phyloP scores from a whole-genome alignment of 2,797 vertebrate species.

The Oreonectes daqikongensis region DNA sequence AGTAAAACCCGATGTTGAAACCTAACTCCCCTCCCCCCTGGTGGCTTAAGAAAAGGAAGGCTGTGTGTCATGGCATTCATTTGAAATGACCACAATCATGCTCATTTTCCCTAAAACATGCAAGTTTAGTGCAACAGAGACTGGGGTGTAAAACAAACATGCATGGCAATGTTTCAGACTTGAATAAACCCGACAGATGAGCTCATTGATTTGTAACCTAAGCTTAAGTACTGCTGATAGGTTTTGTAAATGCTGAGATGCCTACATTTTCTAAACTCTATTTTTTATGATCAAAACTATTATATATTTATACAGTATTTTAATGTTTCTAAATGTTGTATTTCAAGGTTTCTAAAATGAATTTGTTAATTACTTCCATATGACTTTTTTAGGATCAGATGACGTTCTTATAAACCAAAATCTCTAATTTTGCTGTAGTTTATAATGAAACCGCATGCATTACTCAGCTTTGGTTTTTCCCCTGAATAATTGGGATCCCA shows the following conservation, averaged over 20 bases:
- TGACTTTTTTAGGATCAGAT: background rate
- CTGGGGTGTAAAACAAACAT: background rate
- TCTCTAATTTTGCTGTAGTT: background rate
- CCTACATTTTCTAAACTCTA: constrained; percentile 1
- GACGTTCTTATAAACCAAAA: background rate
- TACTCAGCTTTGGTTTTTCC: background rate
- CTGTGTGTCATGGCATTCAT: constrained; percentile 12
- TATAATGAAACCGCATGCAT: background rate
- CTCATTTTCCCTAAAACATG: background rate
- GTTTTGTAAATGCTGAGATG: constrained; percentile 5
- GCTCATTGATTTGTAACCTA: constrained; percentile 9
- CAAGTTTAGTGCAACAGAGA: background rate
- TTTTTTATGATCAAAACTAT: too few relatives aligned
- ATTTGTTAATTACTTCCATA: too few relatives aligned
- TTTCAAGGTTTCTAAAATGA: too few relatives aligned
- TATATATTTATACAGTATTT: too few relatives aligned
- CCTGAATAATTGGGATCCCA: background rate
- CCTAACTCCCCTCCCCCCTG: background rate
- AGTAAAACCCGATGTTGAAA: constrained; percentile 32
- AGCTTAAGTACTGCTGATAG: background rate
- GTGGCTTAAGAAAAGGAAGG: background rate
- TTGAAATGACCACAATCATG: constrained; percentile 12
- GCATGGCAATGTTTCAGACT: background rate
- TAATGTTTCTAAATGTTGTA: too few relatives aligned
- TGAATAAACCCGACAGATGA: background rate